Percentiles rank a stretch among this genome's conserved stretches.
Conservation (phyloP, 1,140 invertebrate species). For the Muscidifurax raptorellus region DNA sequence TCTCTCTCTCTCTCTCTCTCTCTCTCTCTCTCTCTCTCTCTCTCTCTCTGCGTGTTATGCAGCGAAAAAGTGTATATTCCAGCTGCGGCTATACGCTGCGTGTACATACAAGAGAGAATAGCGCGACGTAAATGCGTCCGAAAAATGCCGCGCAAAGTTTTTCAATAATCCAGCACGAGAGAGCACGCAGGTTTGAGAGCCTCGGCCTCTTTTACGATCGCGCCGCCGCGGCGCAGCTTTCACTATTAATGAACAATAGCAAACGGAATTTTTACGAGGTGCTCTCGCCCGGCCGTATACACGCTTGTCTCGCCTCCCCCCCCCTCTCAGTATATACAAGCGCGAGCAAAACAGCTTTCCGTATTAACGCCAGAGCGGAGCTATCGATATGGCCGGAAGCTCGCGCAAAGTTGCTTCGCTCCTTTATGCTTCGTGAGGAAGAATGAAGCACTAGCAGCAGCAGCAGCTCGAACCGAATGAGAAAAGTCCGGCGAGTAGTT, state of each 20-base stretch:
- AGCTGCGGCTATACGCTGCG: neutral
- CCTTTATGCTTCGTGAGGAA: neutral
- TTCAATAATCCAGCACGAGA: constrained; percentile 28
- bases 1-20: too few relatives aligned
- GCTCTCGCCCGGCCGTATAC: neutral
- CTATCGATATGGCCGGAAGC: constrained; percentile 10
- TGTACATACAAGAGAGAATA: neutral
- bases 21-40: too few relatives aligned
- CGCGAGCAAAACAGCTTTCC: neutral
- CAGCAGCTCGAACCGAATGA: constrained; percentile 4
- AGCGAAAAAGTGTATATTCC: neutral
- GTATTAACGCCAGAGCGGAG: constrained; percentile 9
- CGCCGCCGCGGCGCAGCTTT: neutral
- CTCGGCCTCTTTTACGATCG: neutral
- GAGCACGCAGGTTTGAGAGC: neutral
- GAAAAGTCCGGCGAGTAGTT: constrained; percentile 43
- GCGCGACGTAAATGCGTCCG: neutral
- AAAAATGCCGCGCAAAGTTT: constrained; percentile 27
- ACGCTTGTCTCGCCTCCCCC: neutral
- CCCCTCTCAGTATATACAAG: neutral
- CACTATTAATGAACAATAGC: constrained; percentile 32
- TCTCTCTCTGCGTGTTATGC: too few relatives aligned
- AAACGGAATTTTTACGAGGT: constrained; percentile 37
- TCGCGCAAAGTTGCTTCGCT: constrained; percentile 3
- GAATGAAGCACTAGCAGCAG: constrained; percentile 4